Percentiles rank a stretch among this genome's conserved stretches.
These are phyloP conservation scores for Ondatra zibethicus DNA, from an alignment of 2,113 vertebrate genomes.

Conservation along the genomic window DNA sequence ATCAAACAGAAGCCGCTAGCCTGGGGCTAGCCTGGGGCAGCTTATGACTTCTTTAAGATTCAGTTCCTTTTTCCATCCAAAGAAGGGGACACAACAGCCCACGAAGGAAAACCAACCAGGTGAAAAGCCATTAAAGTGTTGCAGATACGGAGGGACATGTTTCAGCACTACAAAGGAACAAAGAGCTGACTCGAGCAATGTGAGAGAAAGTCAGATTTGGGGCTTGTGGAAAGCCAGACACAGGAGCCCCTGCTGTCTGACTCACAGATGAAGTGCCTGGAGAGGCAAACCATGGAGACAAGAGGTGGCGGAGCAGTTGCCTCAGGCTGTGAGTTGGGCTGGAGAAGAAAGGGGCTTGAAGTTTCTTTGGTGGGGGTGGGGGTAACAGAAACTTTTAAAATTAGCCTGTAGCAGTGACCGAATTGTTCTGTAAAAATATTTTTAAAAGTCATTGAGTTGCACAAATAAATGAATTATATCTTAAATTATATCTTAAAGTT, in stretches of 20 bases:
- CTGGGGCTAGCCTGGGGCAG: not conserved
- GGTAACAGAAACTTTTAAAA: not conserved
- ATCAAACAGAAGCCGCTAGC: not conserved
- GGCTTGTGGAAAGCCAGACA: not conserved
- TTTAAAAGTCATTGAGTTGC: not conserved
- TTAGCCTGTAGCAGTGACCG: not conserved
- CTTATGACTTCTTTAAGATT: not conserved
- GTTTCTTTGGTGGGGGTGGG: not conserved
- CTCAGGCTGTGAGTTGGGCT: not conserved
- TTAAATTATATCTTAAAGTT: not conserved
- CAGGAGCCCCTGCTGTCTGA: fast-evolving
- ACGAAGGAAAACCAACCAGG: not conserved
- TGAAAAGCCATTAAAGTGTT: not conserved
- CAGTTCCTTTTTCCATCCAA: not conserved
- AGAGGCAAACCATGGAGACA: not conserved
- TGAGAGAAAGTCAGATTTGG: not conserved
- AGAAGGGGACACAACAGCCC: not conserved
- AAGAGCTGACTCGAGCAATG: fast-evolving
- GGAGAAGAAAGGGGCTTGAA: not conserved
- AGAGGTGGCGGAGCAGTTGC: not conserved
- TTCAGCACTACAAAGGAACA: not conserved
- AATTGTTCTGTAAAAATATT: not conserved
- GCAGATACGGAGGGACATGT: too few species aligned
- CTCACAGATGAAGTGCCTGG: fast-evolving
- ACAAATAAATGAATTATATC: not conserved